Evolutionary conservation across 2,113 vertebrate genomes (phyloP).

Genomic region (Mohoua ochrocephala): DNA sequence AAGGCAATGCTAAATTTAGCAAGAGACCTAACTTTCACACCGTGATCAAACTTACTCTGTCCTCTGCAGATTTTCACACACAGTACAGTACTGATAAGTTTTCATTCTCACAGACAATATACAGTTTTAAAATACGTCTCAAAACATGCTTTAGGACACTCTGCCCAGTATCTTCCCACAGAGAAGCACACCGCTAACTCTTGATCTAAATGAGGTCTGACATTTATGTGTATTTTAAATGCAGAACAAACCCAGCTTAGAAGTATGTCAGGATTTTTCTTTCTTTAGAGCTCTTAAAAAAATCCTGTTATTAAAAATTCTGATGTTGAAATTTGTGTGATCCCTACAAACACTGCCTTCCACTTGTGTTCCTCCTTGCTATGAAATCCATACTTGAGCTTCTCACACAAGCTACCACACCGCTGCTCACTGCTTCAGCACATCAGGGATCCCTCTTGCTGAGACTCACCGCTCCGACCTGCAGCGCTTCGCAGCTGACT

Average conservation of each 20-base stretch:
- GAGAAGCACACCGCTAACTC: neutral
- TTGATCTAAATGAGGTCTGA: neutral
- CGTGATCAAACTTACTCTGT: neutral
- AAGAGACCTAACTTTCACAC: neutral
- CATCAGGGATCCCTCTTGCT: neutral
- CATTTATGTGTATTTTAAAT: neutral
- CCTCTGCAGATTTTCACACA: neutral
- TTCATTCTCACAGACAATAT: neutral
- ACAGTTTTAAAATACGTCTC: neutral
- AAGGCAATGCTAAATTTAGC: neutral
- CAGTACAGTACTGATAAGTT: neutral
- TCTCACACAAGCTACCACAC: neutral
- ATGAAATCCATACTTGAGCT: neutral
- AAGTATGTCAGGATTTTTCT: neutral
- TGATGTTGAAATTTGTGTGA: neutral
- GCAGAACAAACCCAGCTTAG: neutral
- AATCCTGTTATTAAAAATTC: neutral
- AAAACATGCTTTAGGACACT: neutral
- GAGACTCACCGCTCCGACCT: neutral
- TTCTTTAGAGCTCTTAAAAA: neutral
- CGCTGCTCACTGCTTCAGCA: accelerated
- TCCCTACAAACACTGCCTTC: neutral
- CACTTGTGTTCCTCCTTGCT: neutral
- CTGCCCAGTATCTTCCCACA: neutral
- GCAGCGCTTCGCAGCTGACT: accelerated